Evolutionary conservation across 2,113 vertebrate genomes (phyloP), one percentile per base, ranked within the genome.

Genomic region (Eptesicus fuscus): DNA sequence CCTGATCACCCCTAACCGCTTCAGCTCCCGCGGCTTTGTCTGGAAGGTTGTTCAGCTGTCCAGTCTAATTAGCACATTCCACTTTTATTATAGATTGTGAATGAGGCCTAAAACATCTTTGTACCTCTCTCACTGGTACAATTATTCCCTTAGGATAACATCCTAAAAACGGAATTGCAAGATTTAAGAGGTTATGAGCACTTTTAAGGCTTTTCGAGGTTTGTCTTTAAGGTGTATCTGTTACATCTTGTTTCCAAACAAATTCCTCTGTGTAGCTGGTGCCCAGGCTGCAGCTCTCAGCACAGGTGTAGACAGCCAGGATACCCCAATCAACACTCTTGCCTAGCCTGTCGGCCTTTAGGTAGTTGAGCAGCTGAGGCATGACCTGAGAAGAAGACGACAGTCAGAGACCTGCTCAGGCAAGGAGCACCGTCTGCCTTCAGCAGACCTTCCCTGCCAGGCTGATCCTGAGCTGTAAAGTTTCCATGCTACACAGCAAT

Each of bases 281-380:
- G 35, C 93, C 98, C 63, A 97, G 92, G 12, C 98, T 93, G 9
- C 99, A 99, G 98, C 97, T 99, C 42, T 97, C 97, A 5, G 98
- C 98, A 87, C 99, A 99, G 0, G 99, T 99, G 96, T 99, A 99
- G 91, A 99, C 59, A 0, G 97, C 98, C 93, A 99, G 96, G 0
- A 98, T 98, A 2, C 99, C 99, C 99, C 99, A 99, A 97, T 99
- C 99, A 25, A 99, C 98, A 83, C 99, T 99, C 80, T 97, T 98
- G 96, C 98, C 99, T 18, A 98, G 98, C 23, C 98, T 98, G 97
- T 99, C 99, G 40, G 98, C 99, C 61, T 98, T 97, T 18, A 99
- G 98, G 96, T 99, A 97, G 98, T 99, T 99, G 71, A 99, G 98
- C 82, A 99, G 98, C 97, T 99, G 99, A 5, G 99, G 99, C 99